Evolutionary conservation across 2,888 invertebrate genomes (phyloP).

Genomic region (Xestia ashworthii): DNA sequence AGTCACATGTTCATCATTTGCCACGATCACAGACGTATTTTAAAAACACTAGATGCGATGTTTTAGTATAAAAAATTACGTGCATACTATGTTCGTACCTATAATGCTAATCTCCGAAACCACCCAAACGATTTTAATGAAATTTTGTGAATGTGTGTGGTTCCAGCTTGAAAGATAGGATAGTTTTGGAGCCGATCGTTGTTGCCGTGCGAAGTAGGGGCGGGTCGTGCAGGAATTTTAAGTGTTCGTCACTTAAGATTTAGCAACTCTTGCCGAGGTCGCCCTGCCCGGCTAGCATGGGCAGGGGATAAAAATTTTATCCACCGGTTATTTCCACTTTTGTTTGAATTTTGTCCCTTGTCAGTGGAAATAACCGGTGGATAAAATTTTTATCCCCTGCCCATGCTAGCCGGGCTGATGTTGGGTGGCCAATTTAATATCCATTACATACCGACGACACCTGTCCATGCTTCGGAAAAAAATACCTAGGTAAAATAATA

Average conservation of each 20-base stretch:
- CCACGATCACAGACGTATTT: neutral
- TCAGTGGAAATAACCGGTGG: too few relatives aligned
- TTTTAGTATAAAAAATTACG: neutral
- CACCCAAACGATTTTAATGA: neutral
- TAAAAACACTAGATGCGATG: neutral
- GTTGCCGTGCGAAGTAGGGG: neutral
- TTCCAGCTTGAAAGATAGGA: neutral
- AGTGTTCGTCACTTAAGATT: neutral
- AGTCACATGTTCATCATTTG: neutral
- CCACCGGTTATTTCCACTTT: too few relatives aligned
- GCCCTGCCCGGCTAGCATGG: too few relatives aligned
- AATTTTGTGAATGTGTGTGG: neutral
- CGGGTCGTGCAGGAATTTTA: neutral
- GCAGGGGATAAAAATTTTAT: too few relatives aligned
- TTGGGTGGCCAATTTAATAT: neutral
- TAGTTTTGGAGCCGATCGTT: neutral
- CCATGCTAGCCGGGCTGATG: too few relatives aligned
- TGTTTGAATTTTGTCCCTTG: too few relatives aligned
- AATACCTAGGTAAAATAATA: neutral
- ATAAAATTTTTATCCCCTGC: too few relatives aligned
- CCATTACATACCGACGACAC: neutral
- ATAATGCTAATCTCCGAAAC: neutral
- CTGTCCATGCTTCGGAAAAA: neutral
- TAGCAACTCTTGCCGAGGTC: neutral
- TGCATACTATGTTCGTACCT: neutral